Percentiles rank a stretch among this genome's conserved stretches.
Conservation (phyloP, 2,797 vertebrate species). For the Cyclopterus lumpus region DNA sequence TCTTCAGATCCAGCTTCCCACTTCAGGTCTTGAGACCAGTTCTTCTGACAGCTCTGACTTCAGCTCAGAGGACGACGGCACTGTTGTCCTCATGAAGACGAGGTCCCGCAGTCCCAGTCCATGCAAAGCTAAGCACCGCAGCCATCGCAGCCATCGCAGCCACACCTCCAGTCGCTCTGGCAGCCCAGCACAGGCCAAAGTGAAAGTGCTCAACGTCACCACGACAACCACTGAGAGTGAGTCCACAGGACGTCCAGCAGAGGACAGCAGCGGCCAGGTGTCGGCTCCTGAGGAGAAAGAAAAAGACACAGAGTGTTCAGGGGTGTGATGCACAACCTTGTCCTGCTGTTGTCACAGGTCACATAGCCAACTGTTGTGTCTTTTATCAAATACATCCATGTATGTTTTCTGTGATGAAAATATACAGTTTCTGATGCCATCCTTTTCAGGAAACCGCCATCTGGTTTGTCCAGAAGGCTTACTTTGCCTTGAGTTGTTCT, state of each 20-base stretch:
- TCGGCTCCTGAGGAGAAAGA: conserved; percentile 29
- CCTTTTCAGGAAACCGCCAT: conserved; percentile 71
- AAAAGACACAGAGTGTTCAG: conserved; percentile 53
- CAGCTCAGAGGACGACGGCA: conserved; percentile 94
- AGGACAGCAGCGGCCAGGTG: conserved; percentile 55
- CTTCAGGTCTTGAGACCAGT: conserved; percentile 82
- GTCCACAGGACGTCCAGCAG: conserved; percentile 58
- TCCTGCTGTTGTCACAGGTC: conserved; percentile 61
- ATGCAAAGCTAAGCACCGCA: conserved; percentile 80
- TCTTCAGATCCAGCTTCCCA: conserved; percentile 91
- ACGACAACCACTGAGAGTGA: conserved; percentile 43
- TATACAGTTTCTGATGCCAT: conserved; percentile 64
- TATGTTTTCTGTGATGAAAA: conserved; percentile 64
- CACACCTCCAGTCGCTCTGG: conserved; percentile 67
- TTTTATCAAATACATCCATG: conserved; percentile 69
- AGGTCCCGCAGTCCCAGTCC: conserved; percentile 92
- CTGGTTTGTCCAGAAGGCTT: conserved; percentile 63
- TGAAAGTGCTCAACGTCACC: conserved; percentile 78
- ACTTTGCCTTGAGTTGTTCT: conserved; percentile 72
- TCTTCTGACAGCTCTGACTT: conserved; percentile 91
- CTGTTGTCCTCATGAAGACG: conserved; percentile 86
- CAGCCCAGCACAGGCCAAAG: conserved; percentile 78
- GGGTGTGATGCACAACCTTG: conserved; percentile 61
- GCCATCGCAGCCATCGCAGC: conserved; percentile 75
- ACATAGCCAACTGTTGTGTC: conserved; percentile 67